Evolutionary conservation across 2,797 vertebrate species (phyloP), one percentile per base, ranked within the genome.

Genomic region (Microctenopoma stevenorrisi): DNA sequence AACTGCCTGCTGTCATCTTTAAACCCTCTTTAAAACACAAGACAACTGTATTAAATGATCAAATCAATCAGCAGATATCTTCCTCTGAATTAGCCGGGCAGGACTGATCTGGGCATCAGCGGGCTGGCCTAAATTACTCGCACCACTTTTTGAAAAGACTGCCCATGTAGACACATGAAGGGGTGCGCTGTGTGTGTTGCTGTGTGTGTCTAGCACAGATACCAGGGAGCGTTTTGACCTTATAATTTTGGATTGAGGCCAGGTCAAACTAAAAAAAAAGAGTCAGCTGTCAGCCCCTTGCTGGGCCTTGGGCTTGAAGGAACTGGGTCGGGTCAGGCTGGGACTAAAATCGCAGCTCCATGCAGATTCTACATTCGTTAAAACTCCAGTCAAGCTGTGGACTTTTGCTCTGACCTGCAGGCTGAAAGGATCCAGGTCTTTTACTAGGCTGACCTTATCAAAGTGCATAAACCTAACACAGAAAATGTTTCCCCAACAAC

Each of bases 401-500:
- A 22, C 22, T 22, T 22, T 22, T 43, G 54, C 65, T 78, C 61
- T 33, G 12, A 65, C 74, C 76, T 60, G 11, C 53, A 81, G 71
- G 73, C 78, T 70, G 68, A 67, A 64, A 78, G 66, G 60, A 85
- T 73, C 57, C 65, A 57, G 76, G 74, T 69, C 57, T 72, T 85
- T 76, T 73, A 89, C 79, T 71, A n/a, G 14, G 42, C 70, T 66
- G 77, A 86, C 82, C 86, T 85, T 63, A 88, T 85, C 87, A 48
- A 65, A 56, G 63, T 7, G 70, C 71, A 82, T 86, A 80, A 87
- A 86, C 67, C 81, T 47, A 73, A 88, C 74, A 79, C 72, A 47
- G 77, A 79, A 73, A 88, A 76, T 35, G 72, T 81, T 81, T 82
- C 80, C 79, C 83, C 58, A 60, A 85, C 86, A 87, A 76, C 77